These are phyloP conservation scores for Onychomys torridus DNA, from an alignment of 2,797 vertebrate genomes.

Conservation along the genomic window DNA sequence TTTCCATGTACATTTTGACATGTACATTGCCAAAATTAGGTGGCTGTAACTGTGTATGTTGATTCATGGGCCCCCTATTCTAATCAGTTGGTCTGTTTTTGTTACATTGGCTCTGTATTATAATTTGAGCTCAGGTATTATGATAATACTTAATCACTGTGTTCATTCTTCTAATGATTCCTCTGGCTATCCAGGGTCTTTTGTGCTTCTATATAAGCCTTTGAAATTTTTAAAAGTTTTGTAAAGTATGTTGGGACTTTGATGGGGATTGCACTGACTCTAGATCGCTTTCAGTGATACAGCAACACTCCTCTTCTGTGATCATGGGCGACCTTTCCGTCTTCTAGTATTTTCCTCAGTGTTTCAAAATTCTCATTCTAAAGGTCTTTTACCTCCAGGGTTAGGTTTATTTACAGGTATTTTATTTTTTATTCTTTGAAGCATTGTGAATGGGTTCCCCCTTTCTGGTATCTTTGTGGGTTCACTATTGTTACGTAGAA, in stretches of 20 bases:
- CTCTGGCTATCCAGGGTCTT: neutral
- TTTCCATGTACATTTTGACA: neutral
- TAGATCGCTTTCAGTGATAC: neutral
- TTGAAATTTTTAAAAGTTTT: neutral
- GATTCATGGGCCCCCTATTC: neutral
- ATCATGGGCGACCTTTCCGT: neutral
- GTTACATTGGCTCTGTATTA: neutral
- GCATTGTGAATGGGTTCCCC: neutral
- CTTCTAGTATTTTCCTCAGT: neutral
- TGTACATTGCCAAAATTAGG: neutral
- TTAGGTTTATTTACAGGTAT: neutral
- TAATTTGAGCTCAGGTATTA: neutral
- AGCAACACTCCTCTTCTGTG: neutral
- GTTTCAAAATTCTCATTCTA: neutral
- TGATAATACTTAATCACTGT: neutral
- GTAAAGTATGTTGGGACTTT: neutral
- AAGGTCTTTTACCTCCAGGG: neutral
- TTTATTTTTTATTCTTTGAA: neutral
- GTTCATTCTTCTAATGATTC: neutral
- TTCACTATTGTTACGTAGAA: neutral
- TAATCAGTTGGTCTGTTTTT: neutral
- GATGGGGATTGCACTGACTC: neutral
- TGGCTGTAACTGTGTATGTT: neutral
- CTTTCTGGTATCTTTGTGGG: neutral
- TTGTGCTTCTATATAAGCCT: neutral